Evolutionary conservation across 2,113 vertebrate genomes (phyloP).

Genomic region (Saimiri boliviensis): DNA sequence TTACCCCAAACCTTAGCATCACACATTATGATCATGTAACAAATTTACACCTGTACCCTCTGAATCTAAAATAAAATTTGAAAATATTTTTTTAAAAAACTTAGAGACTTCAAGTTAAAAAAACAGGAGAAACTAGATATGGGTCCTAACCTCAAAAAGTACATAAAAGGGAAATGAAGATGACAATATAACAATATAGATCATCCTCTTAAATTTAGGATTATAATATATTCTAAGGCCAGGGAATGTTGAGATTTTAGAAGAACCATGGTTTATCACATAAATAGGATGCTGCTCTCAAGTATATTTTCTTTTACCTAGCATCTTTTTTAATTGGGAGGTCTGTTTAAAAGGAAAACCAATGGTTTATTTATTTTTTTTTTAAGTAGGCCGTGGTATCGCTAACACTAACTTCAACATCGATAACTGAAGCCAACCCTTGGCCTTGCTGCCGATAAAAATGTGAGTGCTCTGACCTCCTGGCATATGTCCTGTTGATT

Average conservation of each 20-base stretch:
- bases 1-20: too few relatives aligned
- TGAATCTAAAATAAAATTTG: too few relatives aligned
- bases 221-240: background rate
- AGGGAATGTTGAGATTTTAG: background rate
- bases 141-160: background rate
- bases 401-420: background rate
- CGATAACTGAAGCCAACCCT: background rate
- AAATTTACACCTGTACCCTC: too few relatives aligned
- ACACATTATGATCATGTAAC: too few relatives aligned
- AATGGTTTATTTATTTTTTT: background rate
- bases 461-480: background rate
- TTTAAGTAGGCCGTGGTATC: background rate
- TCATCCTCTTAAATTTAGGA: background rate
- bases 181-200: background rate
- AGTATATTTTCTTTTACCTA: background rate
- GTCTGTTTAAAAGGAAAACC: background rate
- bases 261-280: background rate
- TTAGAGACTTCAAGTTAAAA: background rate
- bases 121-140: background rate
- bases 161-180: background rate
- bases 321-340: background rate
- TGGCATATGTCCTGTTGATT: background rate
- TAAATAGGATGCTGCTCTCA: background rate
- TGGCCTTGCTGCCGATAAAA: background rate
- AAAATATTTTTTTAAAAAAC: background rate